A percentile compares a stretch with the other conserved stretches of the same genome.
phyloP scores from a whole-genome alignment of 2,888 invertebrate species.

The Himalopsyche anomala region DNA sequence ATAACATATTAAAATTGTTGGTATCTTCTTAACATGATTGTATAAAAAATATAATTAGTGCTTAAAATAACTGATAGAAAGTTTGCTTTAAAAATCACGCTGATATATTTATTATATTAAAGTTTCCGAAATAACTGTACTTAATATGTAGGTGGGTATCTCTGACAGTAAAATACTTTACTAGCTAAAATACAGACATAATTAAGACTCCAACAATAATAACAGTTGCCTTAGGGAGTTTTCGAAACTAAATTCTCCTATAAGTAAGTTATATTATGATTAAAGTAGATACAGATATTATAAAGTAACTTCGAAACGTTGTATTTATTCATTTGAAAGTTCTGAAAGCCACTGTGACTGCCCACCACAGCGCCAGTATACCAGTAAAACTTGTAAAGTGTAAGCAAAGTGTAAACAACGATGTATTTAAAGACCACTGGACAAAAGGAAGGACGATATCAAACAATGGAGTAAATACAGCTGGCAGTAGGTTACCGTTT shows the following conservation, averaged over 20 bases:
- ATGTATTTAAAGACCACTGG: slow-evolving; percentile 38
- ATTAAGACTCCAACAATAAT: neutral
- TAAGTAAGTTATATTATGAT: slow-evolving; percentile 25
- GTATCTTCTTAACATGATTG: too few relatives aligned
- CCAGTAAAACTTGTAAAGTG: slow-evolving; percentile 36
- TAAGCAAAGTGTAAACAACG: slow-evolving; percentile 43
- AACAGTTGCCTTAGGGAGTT: neutral
- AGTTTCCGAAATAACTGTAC: too few relatives aligned
- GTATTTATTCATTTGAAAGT: slow-evolving; percentile 38
- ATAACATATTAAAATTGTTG: too few relatives aligned
- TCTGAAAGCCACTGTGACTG: slow-evolving; percentile 38
- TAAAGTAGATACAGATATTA: neutral
- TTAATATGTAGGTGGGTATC: too few relatives aligned
- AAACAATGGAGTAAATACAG: slow-evolving; percentile 38
- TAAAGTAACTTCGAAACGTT: slow-evolving; percentile 20
- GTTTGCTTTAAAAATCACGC: too few relatives aligned
- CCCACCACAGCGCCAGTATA: slow-evolving; percentile 6
- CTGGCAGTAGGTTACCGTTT: slow-evolving; percentile 40
- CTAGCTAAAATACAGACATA: slow-evolving; percentile 6
- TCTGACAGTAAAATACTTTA: neutral
- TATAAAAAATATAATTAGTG: too few relatives aligned
- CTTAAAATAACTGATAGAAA: too few relatives aligned
- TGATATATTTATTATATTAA: too few relatives aligned
- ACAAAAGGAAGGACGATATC: slow-evolving; percentile 40
- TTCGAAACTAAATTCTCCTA: neutral